Evolutionary conservation across 2,888 invertebrate genomes (phyloP).

Genomic region (Syrista parreyssii): DNA sequence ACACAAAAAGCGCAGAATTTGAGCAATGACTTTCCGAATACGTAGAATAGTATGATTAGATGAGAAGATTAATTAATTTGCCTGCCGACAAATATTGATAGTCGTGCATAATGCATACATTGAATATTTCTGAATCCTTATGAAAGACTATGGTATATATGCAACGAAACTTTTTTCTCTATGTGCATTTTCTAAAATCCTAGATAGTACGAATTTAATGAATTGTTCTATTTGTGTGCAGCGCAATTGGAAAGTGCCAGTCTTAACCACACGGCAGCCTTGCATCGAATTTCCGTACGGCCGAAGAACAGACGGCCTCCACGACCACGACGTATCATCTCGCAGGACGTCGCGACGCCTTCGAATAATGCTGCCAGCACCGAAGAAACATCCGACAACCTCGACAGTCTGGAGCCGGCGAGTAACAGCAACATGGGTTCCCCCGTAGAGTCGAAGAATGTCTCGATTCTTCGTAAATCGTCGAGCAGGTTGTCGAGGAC

Average conservation of each 20-base stretch:
- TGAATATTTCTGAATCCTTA: too few species aligned
- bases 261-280: slow-evolving; percentile 60
- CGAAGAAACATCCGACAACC: slow-evolving; percentile 34
- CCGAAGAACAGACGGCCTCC: slow-evolving; percentile 63
- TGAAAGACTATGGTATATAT: too few species aligned
- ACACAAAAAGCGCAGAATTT: too few species aligned
- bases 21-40: too few species aligned
- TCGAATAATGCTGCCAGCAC: slow-evolving; percentile 27
- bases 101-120: too few species aligned
- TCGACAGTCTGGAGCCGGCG: slow-evolving; percentile 47
- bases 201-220: too few species aligned
- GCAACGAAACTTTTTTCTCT: too few species aligned
- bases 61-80: too few species aligned
- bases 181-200: too few species aligned
- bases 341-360: slow-evolving; percentile 22
- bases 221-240: slow-evolving; percentile 20
- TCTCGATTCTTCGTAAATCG: slow-evolving; percentile 47
- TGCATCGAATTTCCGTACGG: slow-evolving; percentile 60
- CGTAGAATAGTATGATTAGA: too few species aligned
- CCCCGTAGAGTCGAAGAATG: slow-evolving; percentile 33
- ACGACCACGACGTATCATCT: slow-evolving; percentile 48
- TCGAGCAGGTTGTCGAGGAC: slow-evolving; percentile 54
- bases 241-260: slow-evolving; percentile 54
- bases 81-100: too few species aligned
- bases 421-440: slow-evolving; percentile 34